Conservation (phyloP, 1,140 invertebrate genomes). For the Drosophila persimilis region DNA sequence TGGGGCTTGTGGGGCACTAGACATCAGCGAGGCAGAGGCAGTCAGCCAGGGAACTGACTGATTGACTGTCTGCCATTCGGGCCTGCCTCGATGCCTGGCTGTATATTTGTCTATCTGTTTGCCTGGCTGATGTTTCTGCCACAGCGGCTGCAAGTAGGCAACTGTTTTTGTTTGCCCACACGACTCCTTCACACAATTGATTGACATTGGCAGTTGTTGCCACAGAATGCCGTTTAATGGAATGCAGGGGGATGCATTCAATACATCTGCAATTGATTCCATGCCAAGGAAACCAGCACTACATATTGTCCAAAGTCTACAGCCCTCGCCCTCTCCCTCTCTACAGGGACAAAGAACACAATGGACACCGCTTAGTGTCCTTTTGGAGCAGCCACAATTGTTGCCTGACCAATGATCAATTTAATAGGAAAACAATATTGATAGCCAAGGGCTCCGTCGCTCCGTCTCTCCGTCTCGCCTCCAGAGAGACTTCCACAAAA, state of each 20-base stretch:
- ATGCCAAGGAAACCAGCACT: constrained; percentile 20
- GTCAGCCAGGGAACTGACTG: constrained; percentile 29
- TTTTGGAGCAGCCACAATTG: constrained; percentile 63
- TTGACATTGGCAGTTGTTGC: constrained; percentile 30
- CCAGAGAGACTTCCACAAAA: constrained; percentile 3
- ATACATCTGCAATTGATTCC: constrained; percentile 30
- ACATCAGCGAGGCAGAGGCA: constrained; percentile 5
- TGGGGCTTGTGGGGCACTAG: not conserved
- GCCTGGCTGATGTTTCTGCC: not conserved
- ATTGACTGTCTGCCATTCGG: constrained; percentile 28
- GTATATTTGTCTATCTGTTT: not conserved
- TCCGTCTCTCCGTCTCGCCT: too few species aligned
- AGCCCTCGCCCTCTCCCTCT: constrained; percentile 22
- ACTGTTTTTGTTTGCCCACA: constrained; percentile 45
- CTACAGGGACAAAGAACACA: constrained; percentile 43
- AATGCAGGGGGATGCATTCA: constrained; percentile 14
- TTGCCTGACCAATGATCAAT: constrained; percentile 81
- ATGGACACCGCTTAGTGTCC: constrained; percentile 29
- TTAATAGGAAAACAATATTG: constrained; percentile 83
- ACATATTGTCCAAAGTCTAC: constrained; percentile 6
- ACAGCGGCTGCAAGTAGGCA: constrained; percentile 57
- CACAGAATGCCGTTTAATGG: constrained; percentile 27
- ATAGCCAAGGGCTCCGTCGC: constrained; percentile 47
- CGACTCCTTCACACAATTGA: constrained; percentile 22
- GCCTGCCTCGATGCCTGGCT: constrained; percentile 9